Evolutionary conservation across 2,113 vertebrate species (phyloP).

Genomic region (Delphinus delphis): DNA sequence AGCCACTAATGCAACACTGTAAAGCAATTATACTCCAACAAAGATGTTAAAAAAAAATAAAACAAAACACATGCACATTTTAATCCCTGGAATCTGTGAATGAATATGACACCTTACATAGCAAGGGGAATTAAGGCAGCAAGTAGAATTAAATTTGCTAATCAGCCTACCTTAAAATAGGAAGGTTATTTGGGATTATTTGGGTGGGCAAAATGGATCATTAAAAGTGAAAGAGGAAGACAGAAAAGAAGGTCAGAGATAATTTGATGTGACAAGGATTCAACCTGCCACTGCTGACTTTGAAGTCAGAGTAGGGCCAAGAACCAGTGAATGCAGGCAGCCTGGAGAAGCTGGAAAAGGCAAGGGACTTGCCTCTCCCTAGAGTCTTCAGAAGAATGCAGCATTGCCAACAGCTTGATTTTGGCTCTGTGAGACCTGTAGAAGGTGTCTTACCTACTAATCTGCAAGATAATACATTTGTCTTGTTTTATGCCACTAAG

Average conservation of each 20-base stretch:
- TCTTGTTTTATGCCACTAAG: neutral
- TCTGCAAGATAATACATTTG: neutral
- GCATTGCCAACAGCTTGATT: neutral
- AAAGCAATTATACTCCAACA: too few species aligned
- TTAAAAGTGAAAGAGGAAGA: neutral
- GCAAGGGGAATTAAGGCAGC: rapidly evolving
- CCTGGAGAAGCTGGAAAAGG: neutral
- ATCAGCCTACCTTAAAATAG: neutral
- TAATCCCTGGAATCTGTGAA: neutral
- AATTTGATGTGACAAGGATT: neutral
- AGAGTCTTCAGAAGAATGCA: neutral
- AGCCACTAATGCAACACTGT: too few species aligned
- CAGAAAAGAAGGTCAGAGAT: neutral
- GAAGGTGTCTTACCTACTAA: neutral
- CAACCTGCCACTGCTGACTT: neutral
- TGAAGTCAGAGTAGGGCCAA: neutral
- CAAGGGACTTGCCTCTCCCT: neutral
- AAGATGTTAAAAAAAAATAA: too few species aligned
- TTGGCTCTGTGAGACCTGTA: neutral
- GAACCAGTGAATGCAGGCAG: neutral
- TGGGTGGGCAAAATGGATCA: neutral
- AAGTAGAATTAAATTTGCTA: neutral
- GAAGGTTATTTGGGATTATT: neutral
- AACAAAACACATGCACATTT: rapidly evolving
- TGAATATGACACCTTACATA: neutral